Conservation (phyloP, 2,888 invertebrate genomes). For the Leucozona laternaria region DNA sequence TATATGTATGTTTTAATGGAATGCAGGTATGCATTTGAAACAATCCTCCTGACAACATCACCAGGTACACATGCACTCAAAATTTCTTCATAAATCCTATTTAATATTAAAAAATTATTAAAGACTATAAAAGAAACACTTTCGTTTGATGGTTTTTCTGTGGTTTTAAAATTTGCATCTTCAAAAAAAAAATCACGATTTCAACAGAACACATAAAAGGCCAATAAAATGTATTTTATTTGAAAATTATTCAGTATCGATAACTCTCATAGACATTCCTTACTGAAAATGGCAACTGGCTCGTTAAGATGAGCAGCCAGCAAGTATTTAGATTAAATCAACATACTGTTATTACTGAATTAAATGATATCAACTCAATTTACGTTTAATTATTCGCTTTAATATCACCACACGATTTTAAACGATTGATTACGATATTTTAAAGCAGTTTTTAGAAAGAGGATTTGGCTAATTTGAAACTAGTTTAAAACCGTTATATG, state of each 20-base stretch:
- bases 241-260: constrained; percentile 51
- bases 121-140: background rate
- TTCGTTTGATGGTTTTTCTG: background rate
- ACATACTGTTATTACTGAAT: background rate
- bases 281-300: constrained; percentile 46
- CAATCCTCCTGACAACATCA: background rate
- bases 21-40: background rate
- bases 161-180: background rate
- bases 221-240: constrained; percentile 53
- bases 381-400: background rate
- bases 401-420: too few relatives aligned
- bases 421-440: too few relatives aligned
- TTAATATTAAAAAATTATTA: background rate
- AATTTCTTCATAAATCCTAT: background rate
- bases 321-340: constrained; percentile 3
- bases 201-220: background rate
- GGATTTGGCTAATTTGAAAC: too few relatives aligned
- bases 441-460: too few relatives aligned
- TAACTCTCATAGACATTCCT: constrained; percentile 30
- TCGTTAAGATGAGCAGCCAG: background rate
- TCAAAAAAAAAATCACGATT: background rate
- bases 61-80: too few relatives aligned
- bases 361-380: background rate
- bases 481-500: too few relatives aligned
- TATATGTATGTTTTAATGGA: too few relatives aligned